Evolutionary conservation across 2,113 vertebrate genomes (phyloP), one percentile per base, ranked within the genome.

Genomic region (Tricholaema leucomelas): DNA sequence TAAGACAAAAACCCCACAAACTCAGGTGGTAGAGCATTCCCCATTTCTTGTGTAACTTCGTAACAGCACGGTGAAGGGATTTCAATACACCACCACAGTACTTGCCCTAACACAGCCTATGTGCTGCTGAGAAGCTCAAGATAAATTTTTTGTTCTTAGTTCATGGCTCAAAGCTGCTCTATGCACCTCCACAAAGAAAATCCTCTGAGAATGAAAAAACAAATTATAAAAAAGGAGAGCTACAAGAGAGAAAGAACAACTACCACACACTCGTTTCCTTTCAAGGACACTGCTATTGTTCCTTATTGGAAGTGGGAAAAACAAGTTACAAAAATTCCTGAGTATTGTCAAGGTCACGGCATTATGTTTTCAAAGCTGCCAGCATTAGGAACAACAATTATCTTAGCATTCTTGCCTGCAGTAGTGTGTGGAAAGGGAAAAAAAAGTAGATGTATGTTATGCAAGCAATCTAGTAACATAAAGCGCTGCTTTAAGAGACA

Each of bases 51-150:
- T 38, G 4, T 15, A 75, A 69, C 23, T 17, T 66, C 72, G 60
- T 11, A 64, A 70, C 12, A 31, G 15, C 30, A 61, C 5, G 5
- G 19, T 59, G 66, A 71, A 88, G 42, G 42, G 1, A 81, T 63
- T 87, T 74, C 71, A 84, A 15, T 1, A 1, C 31, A 23, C 33
- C 30, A 19, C 4, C 13, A 44, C 25, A 46, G 33, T 3, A 61
- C 17, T 16, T 28, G 35, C 18, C 1, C 1, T 65, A 54, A 14
- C 31, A 44, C 27, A 74, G 33, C 28, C 72, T 64, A 55, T 0
- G 0, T 0, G 3, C 0, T 0, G 64, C 9, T 52, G 21, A 74
- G 87, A 87, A 75, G 21, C 40, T 72, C 38, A 44, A 67, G 38
- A 38, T 35, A 88, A 63, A 80, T 38, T 61, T 76, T 19, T n/a